Evolutionary conservation across 2,797 vertebrate species (phyloP).

Genomic region (Coregonus sp.): DNA sequence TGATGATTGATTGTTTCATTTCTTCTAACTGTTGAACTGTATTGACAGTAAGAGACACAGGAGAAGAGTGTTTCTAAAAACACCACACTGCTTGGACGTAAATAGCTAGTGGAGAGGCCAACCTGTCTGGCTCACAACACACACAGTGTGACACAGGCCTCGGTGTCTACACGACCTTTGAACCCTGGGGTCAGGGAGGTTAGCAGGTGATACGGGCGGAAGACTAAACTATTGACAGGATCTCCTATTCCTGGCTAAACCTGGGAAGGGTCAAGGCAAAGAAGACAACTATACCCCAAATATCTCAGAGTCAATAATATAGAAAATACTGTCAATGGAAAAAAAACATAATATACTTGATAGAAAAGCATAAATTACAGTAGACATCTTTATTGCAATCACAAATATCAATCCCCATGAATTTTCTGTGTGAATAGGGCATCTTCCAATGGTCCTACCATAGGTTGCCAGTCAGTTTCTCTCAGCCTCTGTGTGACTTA

Average conservation of each 20-base stretch:
- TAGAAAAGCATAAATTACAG: neutral
- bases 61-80: neutral
- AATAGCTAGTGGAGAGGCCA: conserved; percentile 18
- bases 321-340: neutral
- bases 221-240: neutral
- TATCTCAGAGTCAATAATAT: neutral
- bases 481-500: neutral
- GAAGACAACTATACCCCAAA: neutral
- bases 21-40: neutral
- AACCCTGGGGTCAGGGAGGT: conserved; percentile 27
- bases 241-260: neutral
- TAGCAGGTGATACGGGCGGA: neutral
- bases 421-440: no score
- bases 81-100: conserved; percentile 7
- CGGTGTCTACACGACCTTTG: conserved; percentile 25
- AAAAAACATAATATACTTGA: neutral
- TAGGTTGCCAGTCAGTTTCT: neutral
- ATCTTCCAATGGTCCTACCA: neutral
- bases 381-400: neutral
- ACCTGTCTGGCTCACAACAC: neutral
- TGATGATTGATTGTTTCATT: neutral
- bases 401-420: neutral
- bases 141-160: neutral
- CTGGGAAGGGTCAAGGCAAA: neutral
- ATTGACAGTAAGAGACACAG: neutral